Base-by-base conservation (phyloP, 2,888 invertebrate species). In the Actias luna region DNA sequence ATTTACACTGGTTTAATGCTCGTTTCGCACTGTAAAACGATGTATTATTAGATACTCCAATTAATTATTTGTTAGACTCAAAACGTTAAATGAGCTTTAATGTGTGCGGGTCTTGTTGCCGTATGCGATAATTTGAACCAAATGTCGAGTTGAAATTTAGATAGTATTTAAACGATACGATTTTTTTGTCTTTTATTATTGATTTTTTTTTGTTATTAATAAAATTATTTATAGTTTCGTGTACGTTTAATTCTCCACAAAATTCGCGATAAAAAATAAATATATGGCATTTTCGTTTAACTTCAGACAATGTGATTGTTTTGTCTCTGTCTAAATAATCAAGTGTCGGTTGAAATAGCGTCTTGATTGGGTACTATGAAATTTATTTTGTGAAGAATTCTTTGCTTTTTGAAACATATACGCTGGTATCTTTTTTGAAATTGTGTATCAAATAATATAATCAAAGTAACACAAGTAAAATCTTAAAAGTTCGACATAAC, bases 151-250 rank as follows among this genome's bases (percentile, higher is more conserved):
- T 50, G 25, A 50, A 22, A 22, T 57, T 57, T 61, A 61, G 14
- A 61, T 35, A 59, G 69, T 66, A n/a, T 33, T 1, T 68, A 70
- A 71, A 61, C 57, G 10, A n/a, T 35, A 35, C 16, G n/a, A 35
- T 27, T 5, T 16, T 58, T 14, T 10, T 22, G 16, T 36, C 36
- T 58, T 36, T 16, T 18, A 16, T 16, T 35, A n/a, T 25, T 25
- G 25, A 50, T 25, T 25, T 25, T 12, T 22, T 25, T 22, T 10
- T 14, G 46, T 10, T 18, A 5, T 10, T 46, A 22, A 22, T 22
- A 46, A 22, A 22, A 3, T 46, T 1, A 46, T 5, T 18, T 22
- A 46, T 12, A 0, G 18, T 22, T 46, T 46, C 22, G 7, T n/a
- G 46, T 22, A 22, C 8, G 42, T 42, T 42, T 1, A 18, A 0